Evolutionary conservation across 1,140 invertebrate species (phyloP).

Genomic region (Bombus sibiricus): DNA sequence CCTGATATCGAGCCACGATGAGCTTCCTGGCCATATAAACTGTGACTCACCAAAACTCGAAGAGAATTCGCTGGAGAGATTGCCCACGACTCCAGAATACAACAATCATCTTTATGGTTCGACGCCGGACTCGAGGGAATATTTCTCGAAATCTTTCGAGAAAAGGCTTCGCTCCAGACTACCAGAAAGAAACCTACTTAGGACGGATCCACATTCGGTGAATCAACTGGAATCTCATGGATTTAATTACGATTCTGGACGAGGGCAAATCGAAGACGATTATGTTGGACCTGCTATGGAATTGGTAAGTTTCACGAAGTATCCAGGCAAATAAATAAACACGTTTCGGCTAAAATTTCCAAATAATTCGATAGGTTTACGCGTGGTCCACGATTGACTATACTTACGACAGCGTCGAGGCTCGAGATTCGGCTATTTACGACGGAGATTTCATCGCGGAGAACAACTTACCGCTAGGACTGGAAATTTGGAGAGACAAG

Average conservation of each 20-base stretch:
- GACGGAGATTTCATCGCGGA: conserved; percentile 86
- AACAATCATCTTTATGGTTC: conserved; percentile 53
- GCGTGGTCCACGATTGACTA: conserved; percentile 85
- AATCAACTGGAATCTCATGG: conserved; percentile 57
- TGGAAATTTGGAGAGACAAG: conserved; percentile 87
- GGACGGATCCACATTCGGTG: conserved; percentile 33
- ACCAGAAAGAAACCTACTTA: conserved; percentile 15
- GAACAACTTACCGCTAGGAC: conserved; percentile 89
- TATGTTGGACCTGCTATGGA: conserved; percentile 79
- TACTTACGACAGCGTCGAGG: conserved; percentile 81
- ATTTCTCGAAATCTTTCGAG: conserved; percentile 24
- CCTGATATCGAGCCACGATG: conserved; percentile 42
- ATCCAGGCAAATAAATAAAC: not conserved
- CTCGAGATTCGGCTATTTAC: conserved; percentile 81
- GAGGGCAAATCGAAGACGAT: conserved; percentile 60
- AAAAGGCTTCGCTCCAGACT: conserved; percentile 2
- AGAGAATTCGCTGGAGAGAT: conserved; percentile 34
- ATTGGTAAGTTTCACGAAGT: conserved; percentile 63
- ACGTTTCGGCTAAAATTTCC: too few relatives aligned
- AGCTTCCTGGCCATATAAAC: conserved; percentile 42
- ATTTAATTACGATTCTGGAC: conserved; percentile 52
- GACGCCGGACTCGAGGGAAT: conserved; percentile 47
- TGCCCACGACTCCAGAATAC: conserved; percentile 27
- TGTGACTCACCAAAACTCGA: conserved; percentile 47
- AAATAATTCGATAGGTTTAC: conserved; percentile 76